Percentiles rank a stretch among this genome's conserved stretches.
Conservation (phyloP, 2,888 invertebrate genomes). For the Auanema freiburgensis region DNA sequence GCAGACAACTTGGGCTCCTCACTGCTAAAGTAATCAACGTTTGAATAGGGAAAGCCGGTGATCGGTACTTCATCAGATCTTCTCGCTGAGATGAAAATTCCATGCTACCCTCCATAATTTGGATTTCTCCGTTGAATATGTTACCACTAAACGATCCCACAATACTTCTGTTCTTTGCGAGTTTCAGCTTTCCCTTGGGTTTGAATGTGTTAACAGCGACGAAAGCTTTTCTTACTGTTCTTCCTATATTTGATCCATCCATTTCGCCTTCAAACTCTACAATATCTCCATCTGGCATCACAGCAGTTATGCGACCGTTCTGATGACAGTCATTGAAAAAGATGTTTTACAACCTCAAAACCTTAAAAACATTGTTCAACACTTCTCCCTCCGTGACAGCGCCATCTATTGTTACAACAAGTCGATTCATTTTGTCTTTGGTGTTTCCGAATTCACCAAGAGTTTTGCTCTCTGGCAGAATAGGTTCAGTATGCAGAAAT, state of each 20-base stretch:
- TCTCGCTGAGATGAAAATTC: too few species aligned
- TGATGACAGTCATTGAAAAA: too few species aligned
- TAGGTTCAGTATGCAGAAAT: background rate
- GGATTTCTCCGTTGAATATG: conserved; percentile 8
- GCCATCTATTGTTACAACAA: conserved; percentile 15
- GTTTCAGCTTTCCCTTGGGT: conserved; percentile 10
- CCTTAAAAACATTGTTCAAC: background rate
- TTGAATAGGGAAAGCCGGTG: too few species aligned
- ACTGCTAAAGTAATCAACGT: background rate
- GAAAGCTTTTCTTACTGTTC: too few species aligned
- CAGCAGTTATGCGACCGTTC: too few species aligned
- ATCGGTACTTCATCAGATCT: too few species aligned
- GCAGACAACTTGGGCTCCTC: background rate
- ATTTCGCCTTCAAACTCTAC: background rate
- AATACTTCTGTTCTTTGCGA: conserved; percentile 1
- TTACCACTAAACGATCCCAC: conserved; percentile 15
- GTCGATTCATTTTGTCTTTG: conserved; percentile 12
- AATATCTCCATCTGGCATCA: background rate
- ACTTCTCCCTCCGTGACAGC: conserved; percentile 11
- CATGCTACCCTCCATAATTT: conserved; percentile 5
- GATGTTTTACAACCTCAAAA: too few species aligned
- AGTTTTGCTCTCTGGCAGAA: conserved; percentile 12
- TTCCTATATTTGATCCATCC: too few species aligned
- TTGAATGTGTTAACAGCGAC: too few species aligned
- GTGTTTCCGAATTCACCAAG: conserved; percentile 10